Conservation (phyloP, 1,140 invertebrate genomes). For the Musca domestica region DNA sequence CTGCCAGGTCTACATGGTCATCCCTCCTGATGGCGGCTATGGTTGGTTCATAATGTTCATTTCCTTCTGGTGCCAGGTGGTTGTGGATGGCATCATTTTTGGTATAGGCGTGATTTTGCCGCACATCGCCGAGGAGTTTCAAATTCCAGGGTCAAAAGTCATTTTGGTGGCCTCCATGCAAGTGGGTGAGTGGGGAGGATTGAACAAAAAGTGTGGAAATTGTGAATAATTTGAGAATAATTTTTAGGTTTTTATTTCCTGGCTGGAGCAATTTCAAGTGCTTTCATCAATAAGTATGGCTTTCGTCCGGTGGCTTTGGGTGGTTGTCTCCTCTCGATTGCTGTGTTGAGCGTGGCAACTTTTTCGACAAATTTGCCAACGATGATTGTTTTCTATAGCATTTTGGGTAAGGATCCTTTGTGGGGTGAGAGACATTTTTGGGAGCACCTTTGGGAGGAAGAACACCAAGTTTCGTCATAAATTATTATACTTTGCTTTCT, state of each 20-base stretch:
- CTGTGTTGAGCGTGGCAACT: slow-evolving; percentile 30
- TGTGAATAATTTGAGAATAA: background rate
- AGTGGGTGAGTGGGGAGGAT: slow-evolving; percentile 60
- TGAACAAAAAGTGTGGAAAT: background rate
- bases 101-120: slow-evolving; percentile 77
- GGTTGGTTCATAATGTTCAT: slow-evolving; percentile 69
- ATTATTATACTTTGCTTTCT: too few species aligned
- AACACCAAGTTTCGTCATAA: too few species aligned
- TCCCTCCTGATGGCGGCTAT: slow-evolving; percentile 62
- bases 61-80: slow-evolving; percentile 88
- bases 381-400: slow-evolving; percentile 38
- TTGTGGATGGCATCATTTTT: slow-evolving; percentile 96
- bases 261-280: slow-evolving; percentile 38
- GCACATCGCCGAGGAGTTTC: slow-evolving; percentile 58
- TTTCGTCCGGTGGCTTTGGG: slow-evolving; percentile 38
- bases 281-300: slow-evolving; percentile 43
- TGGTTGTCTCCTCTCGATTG: slow-evolving; percentile 27
- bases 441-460: too few species aligned
- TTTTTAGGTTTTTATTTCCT: slow-evolving; percentile 26
- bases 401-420: slow-evolving; percentile 45
- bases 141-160: slow-evolving; percentile 57
- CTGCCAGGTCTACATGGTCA: slow-evolving; percentile 51
- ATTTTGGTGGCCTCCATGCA: slow-evolving; percentile 84
- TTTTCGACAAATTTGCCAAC: slow-evolving; percentile 28
- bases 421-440: too few species aligned